Evolutionary conservation across 2,797 vertebrate species (phyloP).

Genomic region (Centroberyx gerrardi): DNA sequence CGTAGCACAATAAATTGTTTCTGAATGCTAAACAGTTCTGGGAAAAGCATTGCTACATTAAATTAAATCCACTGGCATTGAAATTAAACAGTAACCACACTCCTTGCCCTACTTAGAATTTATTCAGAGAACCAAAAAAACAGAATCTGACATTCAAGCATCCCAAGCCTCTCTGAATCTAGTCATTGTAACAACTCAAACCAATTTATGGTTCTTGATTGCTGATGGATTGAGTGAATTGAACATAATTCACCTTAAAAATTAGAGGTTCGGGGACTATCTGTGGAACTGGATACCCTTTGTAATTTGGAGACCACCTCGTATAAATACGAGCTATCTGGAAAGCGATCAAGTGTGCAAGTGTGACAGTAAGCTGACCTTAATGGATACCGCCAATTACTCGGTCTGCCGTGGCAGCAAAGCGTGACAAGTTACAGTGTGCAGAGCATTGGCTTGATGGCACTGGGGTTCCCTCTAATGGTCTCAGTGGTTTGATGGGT

Average conservation of each 20-base stretch:
- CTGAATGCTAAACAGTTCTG: background rate
- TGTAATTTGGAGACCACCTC: slow-evolving; percentile 24
- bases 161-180: background rate
- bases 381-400: slow-evolving; percentile 83
- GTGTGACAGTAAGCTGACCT: slow-evolving; percentile 64
- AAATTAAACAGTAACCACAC: no score
- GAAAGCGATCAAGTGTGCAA: slow-evolving; percentile 37
- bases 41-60: background rate
- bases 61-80: background rate
- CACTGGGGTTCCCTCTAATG: slow-evolving; percentile 54
- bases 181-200: background rate
- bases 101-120: background rate
- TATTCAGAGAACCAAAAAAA: background rate
- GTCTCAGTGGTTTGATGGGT: slow-evolving; percentile 55
- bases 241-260: slow-evolving; percentile 39
- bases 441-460: slow-evolving; percentile 68
- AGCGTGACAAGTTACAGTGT: slow-evolving; percentile 66
- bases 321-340: background rate
- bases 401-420: slow-evolving; percentile 60
- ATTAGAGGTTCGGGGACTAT: slow-evolving; percentile 16
- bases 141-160: background rate
- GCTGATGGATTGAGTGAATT: slow-evolving; percentile 28
- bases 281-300: slow-evolving; percentile 38
- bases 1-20: background rate
- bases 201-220: background rate